phyloP scores from a whole-genome alignment of 1,140 invertebrate genomes.

The Aradophagus sp. region DNA sequence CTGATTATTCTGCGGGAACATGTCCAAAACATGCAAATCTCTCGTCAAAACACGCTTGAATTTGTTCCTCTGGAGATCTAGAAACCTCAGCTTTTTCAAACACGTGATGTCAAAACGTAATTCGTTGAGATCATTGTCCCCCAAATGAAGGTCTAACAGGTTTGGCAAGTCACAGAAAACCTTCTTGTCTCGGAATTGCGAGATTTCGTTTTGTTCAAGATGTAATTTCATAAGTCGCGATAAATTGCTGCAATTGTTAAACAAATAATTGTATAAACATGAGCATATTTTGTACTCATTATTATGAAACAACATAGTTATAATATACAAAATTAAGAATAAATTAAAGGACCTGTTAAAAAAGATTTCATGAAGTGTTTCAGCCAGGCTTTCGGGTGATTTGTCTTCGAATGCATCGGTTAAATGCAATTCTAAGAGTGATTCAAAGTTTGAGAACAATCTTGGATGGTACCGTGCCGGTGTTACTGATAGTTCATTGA shows the following conservation, averaged over 20 bases:
- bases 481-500: conserved; percentile 81
- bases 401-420: conserved; percentile 85
- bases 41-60: conserved; percentile 77
- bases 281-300: too few relatives aligned
- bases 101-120: conserved; percentile 83
- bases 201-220: conserved; percentile 87
- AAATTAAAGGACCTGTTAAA: conserved; percentile 80
- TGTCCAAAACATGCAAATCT: conserved; percentile 79
- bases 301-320: conserved; percentile 6
- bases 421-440: conserved; percentile 82
- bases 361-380: conserved; percentile 84
- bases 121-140: conserved; percentile 78
- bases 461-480: conserved; percentile 81
- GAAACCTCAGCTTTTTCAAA: conserved; percentile 79
- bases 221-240: conserved; percentile 82
- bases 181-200: conserved; percentile 78
- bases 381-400: conserved; percentile 77
- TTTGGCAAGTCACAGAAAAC: conserved; percentile 83
- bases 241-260: conserved; percentile 74
- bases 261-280: background rate
- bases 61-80: conserved; percentile 83
- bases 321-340: too few relatives aligned
- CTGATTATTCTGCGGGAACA: conserved; percentile 75
- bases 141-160: conserved; percentile 81
- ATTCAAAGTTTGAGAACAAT: conserved; percentile 86